Conservation (phyloP, 2,113 vertebrate genomes). For the Canis aureus region DNA sequence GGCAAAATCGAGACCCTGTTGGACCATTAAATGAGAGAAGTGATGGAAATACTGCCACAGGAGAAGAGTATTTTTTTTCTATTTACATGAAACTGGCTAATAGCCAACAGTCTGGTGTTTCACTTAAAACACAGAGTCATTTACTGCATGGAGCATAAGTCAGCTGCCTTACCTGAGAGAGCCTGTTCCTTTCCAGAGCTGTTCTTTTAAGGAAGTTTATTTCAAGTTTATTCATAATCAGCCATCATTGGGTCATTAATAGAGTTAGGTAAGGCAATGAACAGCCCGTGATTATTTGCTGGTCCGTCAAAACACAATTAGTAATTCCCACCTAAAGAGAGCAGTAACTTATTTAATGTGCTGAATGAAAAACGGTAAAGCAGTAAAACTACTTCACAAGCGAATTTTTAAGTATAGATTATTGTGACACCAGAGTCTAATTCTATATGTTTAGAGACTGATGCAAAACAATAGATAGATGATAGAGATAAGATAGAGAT, state of each 20-base stretch:
- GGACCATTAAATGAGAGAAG: neutral
- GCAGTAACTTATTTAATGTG: neutral
- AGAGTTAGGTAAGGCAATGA: neutral
- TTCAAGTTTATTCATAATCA: neutral
- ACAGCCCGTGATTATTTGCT: conserved; percentile 15
- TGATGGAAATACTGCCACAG: conserved; percentile 27
- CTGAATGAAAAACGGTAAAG: neutral
- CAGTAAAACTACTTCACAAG: neutral
- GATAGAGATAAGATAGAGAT: neutral
- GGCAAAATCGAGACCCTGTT: conserved; percentile 17
- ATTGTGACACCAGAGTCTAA: neutral
- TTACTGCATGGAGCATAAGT: neutral
- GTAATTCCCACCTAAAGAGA: conserved; percentile 54
- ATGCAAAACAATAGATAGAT: neutral
- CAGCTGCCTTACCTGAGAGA: conserved; percentile 40
- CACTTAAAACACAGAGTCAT: conserved; percentile 33
- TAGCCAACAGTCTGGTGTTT: conserved; percentile 64
- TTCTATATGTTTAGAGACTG: neutral
- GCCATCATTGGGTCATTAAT: neutral
- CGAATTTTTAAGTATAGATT: neutral
- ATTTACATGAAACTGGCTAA: conserved; percentile 59
- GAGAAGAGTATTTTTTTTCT: neutral
- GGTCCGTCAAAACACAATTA: conserved; percentile 3
- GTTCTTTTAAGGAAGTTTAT: neutral
- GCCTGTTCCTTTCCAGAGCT: neutral